Base-by-base conservation (phyloP, 1,140 invertebrate genomes). In the Drosophila insularis region DNA sequence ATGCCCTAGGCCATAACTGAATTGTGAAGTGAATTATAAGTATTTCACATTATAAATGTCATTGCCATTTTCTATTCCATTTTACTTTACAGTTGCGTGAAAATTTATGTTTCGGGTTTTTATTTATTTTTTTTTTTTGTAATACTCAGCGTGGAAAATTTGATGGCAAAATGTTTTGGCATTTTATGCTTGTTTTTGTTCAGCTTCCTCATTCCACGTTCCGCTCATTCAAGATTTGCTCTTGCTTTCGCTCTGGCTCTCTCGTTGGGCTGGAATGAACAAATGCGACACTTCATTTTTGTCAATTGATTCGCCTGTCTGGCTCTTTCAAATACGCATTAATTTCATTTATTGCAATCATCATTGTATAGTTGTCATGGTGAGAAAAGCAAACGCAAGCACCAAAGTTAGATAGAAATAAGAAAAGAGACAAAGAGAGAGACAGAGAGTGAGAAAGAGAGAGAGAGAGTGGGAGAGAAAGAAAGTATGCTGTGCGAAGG, bases 321-420 rank as follows among this genome's bases (percentile, higher is more conserved):
- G 84, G 84, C 76, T 82, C 70, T 89, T 84, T 87, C 76, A 87
- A 87, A 87, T 87, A 89, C 84, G 80, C 84, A 87, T 87, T 87
- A 89, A 87, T 89, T 87, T 89, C 84, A 87, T 87, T 87, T 87
- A 87, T 89, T 84, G 84, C 84, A 87, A 87, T 87, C 82, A 87
- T 82, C 82, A 80, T 87, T 76, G 82, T 89, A 73, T 74, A 72
- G 84, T 78, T 84, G 86, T 68, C 82, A 82, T 87, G 72, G 82
- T 68, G 75, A 86, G 75, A 64, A 86, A 77, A 75, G 78, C 80
- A 79, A 86, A 80, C 78, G 77, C 67, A 77, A 78, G 68, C 66
- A 73, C 71, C 58, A 79, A 87, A 76, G 40, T 87, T 89, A 71
- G 75, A 80, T 68, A 46, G 63, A 50, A 50, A 50, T 50, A 50